phyloP scores from a whole-genome alignment of 2,113 vertebrate species.

The Lontra canadensis region DNA sequence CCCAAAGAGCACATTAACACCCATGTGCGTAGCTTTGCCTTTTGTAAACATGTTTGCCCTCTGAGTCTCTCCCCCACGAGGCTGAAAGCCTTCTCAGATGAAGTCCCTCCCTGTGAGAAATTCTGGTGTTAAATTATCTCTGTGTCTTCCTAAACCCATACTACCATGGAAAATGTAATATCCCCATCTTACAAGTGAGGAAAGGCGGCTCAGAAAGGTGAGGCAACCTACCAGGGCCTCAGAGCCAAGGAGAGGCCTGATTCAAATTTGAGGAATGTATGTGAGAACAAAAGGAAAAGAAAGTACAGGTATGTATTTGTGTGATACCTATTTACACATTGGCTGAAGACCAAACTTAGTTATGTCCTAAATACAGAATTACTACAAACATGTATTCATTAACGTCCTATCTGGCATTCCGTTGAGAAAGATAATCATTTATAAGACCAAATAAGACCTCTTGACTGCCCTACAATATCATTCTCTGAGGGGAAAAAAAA shows the following conservation, averaged over 20 bases:
- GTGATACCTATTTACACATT: neutral
- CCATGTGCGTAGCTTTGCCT: neutral
- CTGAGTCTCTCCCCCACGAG: too few species aligned
- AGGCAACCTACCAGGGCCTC: neutral
- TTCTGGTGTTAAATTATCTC: neutral
- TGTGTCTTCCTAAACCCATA: neutral
- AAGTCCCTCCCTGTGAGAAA: neutral
- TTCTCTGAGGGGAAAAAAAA: neutral
- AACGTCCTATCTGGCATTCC: conserved; percentile 3
- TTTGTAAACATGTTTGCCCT: neutral
- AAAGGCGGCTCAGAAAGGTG: neutral
- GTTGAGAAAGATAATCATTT: conserved; percentile 13
- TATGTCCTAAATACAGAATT: neutral
- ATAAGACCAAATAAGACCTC: conserved; percentile 41
- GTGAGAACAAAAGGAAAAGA: neutral
- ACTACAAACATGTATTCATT: neutral
- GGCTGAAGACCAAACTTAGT: neutral
- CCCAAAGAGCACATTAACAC: fast-evolving
- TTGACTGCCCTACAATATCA: conserved; percentile 17
- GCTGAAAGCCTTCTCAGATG: neutral
- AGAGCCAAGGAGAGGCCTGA: neutral
- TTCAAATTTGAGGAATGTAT: neutral
- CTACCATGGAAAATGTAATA: fast-evolving
- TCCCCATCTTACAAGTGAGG: neutral
- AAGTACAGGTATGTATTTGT: neutral